A percentile compares a stretch with the other conserved stretches of the same genome.
Conservation (phyloP, 2,888 invertebrate species). For the Autographa gamma region DNA sequence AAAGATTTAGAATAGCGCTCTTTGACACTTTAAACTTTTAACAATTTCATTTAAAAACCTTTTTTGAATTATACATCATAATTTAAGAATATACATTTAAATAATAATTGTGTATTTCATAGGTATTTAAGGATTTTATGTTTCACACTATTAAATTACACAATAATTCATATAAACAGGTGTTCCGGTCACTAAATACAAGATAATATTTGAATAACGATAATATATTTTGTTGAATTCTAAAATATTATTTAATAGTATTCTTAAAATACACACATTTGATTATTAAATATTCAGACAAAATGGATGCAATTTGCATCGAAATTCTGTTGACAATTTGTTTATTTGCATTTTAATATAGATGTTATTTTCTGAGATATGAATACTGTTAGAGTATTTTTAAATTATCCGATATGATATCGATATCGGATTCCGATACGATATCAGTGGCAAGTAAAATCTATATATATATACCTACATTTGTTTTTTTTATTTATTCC, state of each 20-base stretch:
- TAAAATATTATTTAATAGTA: constrained; percentile 37
- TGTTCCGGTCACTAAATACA: constrained; percentile 29
- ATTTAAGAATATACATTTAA: constrained; percentile 13
- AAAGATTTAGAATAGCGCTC: neutral
- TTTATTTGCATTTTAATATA: constrained; percentile 46
- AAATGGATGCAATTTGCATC: constrained; percentile 50
- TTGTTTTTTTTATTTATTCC: no score
- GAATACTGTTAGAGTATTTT: constrained; percentile 31
- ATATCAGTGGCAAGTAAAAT: no score
- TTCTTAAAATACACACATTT: constrained; percentile 31
- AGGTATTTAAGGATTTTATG: constrained; percentile 25
- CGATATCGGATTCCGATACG: no score
- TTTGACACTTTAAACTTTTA: neutral
- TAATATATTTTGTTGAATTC: constrained; percentile 24
- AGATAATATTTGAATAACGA: constrained; percentile 41
- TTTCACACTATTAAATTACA: constrained; percentile 41
- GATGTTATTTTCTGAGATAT: constrained; percentile 37
- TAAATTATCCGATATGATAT: neutral
- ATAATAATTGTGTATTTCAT: constrained; percentile 32
- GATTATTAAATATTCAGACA: constrained; percentile 47
- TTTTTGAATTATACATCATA: neutral
- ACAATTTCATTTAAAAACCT: neutral
- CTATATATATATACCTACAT: no score
- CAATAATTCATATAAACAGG: constrained; percentile 40
- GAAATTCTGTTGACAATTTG: constrained; percentile 39